phyloP scores from a whole-genome alignment of 2,888 invertebrate genomes.

The Mimumesa dahlbomi region DNA sequence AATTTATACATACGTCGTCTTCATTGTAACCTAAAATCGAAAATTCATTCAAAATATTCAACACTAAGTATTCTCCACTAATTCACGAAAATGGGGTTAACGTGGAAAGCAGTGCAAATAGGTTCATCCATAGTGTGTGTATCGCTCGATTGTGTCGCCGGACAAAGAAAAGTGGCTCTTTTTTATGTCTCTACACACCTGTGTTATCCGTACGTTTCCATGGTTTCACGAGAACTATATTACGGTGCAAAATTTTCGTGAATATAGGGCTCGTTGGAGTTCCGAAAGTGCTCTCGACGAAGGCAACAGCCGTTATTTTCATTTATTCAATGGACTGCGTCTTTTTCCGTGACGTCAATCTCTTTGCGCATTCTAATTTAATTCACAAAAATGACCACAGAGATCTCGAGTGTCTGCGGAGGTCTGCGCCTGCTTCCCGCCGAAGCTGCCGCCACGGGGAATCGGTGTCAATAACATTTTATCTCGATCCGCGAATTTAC shows the following conservation, averaged over 20 bases:
- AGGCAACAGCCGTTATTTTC: conserved; percentile 28
- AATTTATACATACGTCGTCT: too few species aligned
- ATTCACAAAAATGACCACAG: conserved; percentile 37
- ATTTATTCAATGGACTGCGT: conserved; percentile 36
- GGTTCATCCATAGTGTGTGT: too few species aligned
- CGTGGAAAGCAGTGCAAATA: too few species aligned
- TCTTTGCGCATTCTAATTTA: conserved; percentile 32
- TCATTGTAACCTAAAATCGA: too few species aligned
- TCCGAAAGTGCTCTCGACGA: not conserved
- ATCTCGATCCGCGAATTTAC: conserved; percentile 6
- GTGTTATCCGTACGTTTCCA: too few species aligned
- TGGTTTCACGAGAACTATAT: too few species aligned
- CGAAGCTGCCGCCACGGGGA: conserved; percentile 7
- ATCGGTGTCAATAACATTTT: conserved; percentile 27
- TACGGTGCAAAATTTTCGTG: conserved; percentile 3
- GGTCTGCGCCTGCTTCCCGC: conserved; percentile 4
- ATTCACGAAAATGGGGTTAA: too few species aligned
- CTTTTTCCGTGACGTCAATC: conserved; percentile 34
- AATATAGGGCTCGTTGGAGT: conserved; percentile 26
- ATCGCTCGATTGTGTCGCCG: too few species aligned
- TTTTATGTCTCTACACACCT: too few species aligned
- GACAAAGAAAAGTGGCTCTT: too few species aligned
- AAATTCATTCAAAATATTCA: too few species aligned
- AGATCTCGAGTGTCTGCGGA: conserved; percentile 17
- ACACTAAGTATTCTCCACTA: too few species aligned